phyloP scores from a whole-genome alignment of 2,797 vertebrate species.

The Notoglanidium macrostoma region DNA sequence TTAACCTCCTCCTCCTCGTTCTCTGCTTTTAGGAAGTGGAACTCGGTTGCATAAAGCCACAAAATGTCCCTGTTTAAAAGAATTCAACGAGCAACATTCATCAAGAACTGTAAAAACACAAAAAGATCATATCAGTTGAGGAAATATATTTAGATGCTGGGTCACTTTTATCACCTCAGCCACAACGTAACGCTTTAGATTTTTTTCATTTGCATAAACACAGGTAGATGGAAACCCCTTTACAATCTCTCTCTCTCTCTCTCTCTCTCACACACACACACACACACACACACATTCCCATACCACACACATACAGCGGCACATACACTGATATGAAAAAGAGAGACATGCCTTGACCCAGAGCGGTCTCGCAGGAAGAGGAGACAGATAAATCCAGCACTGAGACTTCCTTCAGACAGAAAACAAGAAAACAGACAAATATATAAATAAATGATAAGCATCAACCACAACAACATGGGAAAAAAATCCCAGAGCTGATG shows the following conservation, averaged over 20 bases:
- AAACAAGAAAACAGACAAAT: constrained; percentile 34
- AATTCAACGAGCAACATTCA: background rate
- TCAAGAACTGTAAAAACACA: background rate
- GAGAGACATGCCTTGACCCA: constrained; percentile 13
- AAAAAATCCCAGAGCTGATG: constrained; percentile 14
- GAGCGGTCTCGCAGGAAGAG: constrained; percentile 12
- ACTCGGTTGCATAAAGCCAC: background rate
- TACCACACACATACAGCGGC: background rate
- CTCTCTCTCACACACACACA: background rate
- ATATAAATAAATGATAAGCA: constrained; percentile 45
- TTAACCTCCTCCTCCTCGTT: background rate
- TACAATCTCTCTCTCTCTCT: constrained; percentile 16
- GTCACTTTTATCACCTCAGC: background rate
- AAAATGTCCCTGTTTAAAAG: background rate
- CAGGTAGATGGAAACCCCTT: constrained; percentile 7
- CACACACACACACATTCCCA: background rate
- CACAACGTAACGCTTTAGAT: background rate
- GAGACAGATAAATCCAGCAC: constrained; percentile 27
- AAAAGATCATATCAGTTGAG: background rate
- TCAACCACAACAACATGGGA: constrained; percentile 27
- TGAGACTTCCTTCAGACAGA: constrained; percentile 23
- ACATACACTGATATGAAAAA: background rate
- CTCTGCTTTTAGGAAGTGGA: background rate
- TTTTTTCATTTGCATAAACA: background rate
- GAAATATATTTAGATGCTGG: background rate